Percentiles rank a stretch among this genome's conserved stretches.
Evolutionary conservation across 2,888 invertebrate species (phyloP).

Genomic region (Xestobium rufovillosum): DNA sequence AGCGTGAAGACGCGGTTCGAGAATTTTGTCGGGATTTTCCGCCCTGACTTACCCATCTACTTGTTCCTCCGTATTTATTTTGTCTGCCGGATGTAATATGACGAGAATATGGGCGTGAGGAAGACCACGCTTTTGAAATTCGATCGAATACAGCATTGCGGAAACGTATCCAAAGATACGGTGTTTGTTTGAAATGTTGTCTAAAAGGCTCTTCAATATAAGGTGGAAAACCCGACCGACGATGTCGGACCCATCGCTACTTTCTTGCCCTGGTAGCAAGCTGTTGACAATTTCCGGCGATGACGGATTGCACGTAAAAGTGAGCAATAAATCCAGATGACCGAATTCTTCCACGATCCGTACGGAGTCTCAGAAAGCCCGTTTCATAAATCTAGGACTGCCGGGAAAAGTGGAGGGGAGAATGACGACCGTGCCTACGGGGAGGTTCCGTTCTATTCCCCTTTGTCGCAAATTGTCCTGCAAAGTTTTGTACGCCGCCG

Average conservation of each 20-base stretch:
- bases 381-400: conserved; percentile 30
- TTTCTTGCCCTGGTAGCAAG: conserved; percentile 5
- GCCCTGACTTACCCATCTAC: conserved; percentile 14
- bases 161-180: conserved; percentile 6
- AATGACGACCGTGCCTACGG: conserved; percentile 4
- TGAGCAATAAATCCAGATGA: conserved; percentile 4
- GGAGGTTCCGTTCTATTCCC: background rate
- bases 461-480: too few species aligned
- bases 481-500: too few species aligned
- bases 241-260: conserved; percentile 3
- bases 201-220: conserved; percentile 5
- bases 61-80: too few species aligned
- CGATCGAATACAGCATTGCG: too few species aligned
- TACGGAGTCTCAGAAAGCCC: conserved; percentile 40
- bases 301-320: background rate
- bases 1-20: conserved; percentile 8
- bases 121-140: too few species aligned
- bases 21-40: conserved; percentile 10
- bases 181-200: background rate
- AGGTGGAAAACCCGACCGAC: conserved; percentile 4
- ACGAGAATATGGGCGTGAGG: too few species aligned
- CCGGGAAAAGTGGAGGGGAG: conserved; percentile 7
- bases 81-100: too few species aligned
- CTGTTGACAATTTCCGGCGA: background rate
- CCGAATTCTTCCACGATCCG: conserved; percentile 38